These are phyloP conservation scores for Sander lucioperca DNA, from an alignment of 2,113 vertebrate genomes.

Conservation along the genomic window DNA sequence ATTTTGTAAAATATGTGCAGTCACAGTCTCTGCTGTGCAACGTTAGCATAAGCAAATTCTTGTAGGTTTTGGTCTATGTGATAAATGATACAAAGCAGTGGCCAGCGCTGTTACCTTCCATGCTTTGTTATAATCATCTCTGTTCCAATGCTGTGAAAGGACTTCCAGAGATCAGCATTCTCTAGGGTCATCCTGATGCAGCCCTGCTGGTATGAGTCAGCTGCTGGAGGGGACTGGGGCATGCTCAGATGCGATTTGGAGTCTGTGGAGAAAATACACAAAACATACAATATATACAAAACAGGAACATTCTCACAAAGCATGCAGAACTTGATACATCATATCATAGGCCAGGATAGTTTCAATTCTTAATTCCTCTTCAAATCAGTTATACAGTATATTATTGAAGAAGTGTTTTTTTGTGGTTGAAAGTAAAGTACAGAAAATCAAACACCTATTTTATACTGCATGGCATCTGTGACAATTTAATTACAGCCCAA, in stretches of 20 bases:
- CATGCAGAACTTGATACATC: not conserved
- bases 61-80: not conserved
- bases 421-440: not conserved
- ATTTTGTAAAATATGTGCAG: not conserved
- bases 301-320: not conserved
- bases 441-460: not conserved
- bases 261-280: conserved; percentile 60
- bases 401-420: not conserved
- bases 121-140: conserved; percentile 93
- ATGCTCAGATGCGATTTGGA: conserved; percentile 61
- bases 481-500: not conserved
- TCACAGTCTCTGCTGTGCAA: not conserved
- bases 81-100: not conserved
- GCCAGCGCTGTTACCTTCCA: conserved; percentile 80
- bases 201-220: conserved; percentile 73
- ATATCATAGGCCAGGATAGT: not conserved
- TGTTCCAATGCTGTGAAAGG: conserved; percentile 86
- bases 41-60: not conserved
- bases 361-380: not conserved
- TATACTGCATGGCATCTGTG: not conserved
- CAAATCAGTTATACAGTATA: not conserved
- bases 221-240: conserved; percentile 16
- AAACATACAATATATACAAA: no score
- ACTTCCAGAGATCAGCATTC: conserved; percentile 87
- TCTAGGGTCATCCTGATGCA: conserved; percentile 84